phyloP scores from a whole-genome alignment of 2,113 vertebrate species.

The Callipepla californica region DNA sequence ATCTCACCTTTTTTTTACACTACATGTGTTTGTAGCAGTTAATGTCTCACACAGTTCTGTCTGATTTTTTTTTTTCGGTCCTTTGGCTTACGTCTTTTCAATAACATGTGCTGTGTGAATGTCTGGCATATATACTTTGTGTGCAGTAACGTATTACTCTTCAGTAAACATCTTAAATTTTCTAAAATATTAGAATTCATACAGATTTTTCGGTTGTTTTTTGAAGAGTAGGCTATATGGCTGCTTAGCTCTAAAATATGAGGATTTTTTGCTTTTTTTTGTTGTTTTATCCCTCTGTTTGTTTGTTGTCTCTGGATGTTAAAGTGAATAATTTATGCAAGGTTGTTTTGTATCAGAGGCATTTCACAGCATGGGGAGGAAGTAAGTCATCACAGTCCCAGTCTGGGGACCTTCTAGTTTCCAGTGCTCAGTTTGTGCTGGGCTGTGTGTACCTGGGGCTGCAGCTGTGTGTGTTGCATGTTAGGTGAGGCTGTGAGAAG shows the following conservation, averaged over 20 bases:
- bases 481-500: not conserved
- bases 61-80: not conserved
- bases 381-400: not conserved
- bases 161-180: not conserved
- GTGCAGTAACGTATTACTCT: not conserved
- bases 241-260: not conserved
- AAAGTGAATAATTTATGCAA: not conserved
- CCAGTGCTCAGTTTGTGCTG: not conserved
- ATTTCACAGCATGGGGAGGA: not conserved
- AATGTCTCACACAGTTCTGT: not conserved
- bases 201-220: not conserved
- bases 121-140: not conserved
- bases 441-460: not conserved
- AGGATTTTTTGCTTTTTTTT: not conserved
- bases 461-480: rapidly evolving
- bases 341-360: not conserved
- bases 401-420: not conserved
- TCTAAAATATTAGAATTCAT: not conserved
- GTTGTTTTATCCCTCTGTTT: not conserved
- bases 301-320: not conserved
- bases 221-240: not conserved
- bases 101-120: conserved; percentile 10
- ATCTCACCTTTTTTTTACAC: conserved; percentile 39
- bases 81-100: conserved; percentile 9
- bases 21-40: not conserved